Evolutionary conservation across 2,113 vertebrate species (phyloP).

Genomic region (Romanogobio albipinnatus): DNA sequence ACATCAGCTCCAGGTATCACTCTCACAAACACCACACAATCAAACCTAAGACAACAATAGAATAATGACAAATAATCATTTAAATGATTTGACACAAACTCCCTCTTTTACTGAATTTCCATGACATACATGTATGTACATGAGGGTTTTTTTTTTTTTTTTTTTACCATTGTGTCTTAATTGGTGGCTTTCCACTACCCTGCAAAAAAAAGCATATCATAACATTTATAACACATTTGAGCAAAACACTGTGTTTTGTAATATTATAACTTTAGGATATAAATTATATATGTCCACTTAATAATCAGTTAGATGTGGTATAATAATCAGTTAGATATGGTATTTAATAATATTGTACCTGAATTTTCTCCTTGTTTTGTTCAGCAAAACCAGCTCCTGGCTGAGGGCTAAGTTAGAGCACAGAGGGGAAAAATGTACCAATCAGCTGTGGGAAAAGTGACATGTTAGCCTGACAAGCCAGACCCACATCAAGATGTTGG

Average conservation of each 20-base stretch:
- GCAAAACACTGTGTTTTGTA: neutral
- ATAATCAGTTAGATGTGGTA: neutral
- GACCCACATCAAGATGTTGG: no score
- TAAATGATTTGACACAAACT: neutral
- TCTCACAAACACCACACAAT: constrained; percentile 57
- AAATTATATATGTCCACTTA: neutral
- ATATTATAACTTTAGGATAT: neutral
- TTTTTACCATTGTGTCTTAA: constrained; percentile 47
- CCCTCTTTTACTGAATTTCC: no score
- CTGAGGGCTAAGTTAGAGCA: constrained; percentile 57
- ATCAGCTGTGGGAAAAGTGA: no score
- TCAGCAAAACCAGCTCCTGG: constrained; percentile 40
- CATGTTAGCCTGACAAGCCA: no score
- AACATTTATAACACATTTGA: neutral
- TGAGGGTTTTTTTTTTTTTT: neutral
- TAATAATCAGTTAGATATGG: neutral
- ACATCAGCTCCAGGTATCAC: constrained; percentile 64
- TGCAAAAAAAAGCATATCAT: constrained; percentile 28
- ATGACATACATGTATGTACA: neutral
- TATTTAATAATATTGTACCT: constrained; percentile 60
- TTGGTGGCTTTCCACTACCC: neutral
- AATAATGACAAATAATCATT: neutral
- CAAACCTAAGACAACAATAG: constrained; percentile 61
- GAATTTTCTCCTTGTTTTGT: constrained; percentile 24
- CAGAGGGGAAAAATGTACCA: constrained; percentile 36